These are phyloP conservation scores for Benthosema pterotum DNA, from an alignment of 2,797 vertebrate species.

Conservation along the genomic window DNA sequence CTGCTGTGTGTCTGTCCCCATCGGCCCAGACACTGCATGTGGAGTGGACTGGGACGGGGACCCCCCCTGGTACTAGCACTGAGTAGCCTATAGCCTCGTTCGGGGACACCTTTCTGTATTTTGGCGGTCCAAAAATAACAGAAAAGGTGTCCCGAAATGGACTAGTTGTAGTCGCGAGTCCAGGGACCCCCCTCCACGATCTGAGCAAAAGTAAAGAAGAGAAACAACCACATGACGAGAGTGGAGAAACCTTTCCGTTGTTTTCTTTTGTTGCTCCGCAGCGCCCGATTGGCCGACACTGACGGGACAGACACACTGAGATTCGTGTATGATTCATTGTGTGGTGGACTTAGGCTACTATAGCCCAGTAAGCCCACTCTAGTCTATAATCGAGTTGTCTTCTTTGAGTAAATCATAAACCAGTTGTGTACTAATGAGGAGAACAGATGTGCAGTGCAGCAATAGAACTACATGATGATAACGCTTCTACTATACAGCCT, in stretches of 20 bases:
- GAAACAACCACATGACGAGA: not conserved
- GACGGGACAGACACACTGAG: constrained; percentile 59
- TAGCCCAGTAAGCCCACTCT: too few species aligned
- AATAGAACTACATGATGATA: too few species aligned
- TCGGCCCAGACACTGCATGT: not conserved
- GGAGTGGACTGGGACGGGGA: too few species aligned
- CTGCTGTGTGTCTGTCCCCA: constrained; percentile 7
- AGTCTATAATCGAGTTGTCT: too few species aligned
- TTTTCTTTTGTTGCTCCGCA: constrained; percentile 67
- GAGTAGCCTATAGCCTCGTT: too few species aligned
- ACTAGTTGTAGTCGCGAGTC: too few species aligned
- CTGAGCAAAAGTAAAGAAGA: constrained; percentile 4
- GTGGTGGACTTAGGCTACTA: too few species aligned
- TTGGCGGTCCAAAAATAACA: too few species aligned
- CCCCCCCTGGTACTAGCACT: too few species aligned
- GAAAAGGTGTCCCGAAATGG: too few species aligned
- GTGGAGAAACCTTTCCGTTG: constrained; percentile 67
- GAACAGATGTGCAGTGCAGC: not conserved
- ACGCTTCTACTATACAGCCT: not conserved
- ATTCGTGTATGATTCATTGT: not conserved
- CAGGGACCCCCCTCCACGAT: too few species aligned
- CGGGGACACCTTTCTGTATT: too few species aligned
- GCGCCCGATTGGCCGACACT: constrained; percentile 52
- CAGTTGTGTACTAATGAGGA: not conserved
- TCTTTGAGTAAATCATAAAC: not conserved